Base-by-base conservation (phyloP, 2,888 invertebrate genomes). In the Drosophila recens region DNA sequence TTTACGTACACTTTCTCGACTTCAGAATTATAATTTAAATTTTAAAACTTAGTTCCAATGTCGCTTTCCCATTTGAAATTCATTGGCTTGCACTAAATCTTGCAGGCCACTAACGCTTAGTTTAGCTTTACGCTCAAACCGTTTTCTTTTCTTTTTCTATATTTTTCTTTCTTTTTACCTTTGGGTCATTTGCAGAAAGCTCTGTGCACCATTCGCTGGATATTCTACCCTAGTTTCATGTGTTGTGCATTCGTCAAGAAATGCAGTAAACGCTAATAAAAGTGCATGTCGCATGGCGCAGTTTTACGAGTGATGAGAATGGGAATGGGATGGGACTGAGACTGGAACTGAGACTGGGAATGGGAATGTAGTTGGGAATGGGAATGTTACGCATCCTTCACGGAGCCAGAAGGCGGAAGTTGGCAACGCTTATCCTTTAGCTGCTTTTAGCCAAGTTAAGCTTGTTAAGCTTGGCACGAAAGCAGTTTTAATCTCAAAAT, bases 401-500 rank as follows among this genome's bases (percentile, higher is more conserved):
- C 54, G 8, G 6, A 63, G 58, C 64, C 57, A 54, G 69, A 65
- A 82, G 67, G 75, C 80, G 82, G 80, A 79, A 84, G 82, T 85
- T 72, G 77, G 65, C 48, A 65, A 43, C 49, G 82, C 69, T 63
- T 80, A 64, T 71, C 63, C 72, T 68, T 71, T 73, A 70, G 68
- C 78, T 80, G 78, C 72, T 74, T 66, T 74, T 74, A 72, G 82
- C 71, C 84, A 78, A 85, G 85, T 82, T 80, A 76, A 86, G 84
- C 86, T 87, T 87, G 86, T 89, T 86, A 86, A 89, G 86, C 89
- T 82, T 76, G 79, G 80, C 86, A 86, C 89, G 87, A 86, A 86
- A 86, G 85, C 82, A 61, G 87, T 89, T 90, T 90, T 90, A 88
- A 89, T 89, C 88, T 89, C 75, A 82, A 90, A 89, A 90, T 90